Conservation (phyloP, 2,113 vertebrate genomes). For the Rutilus rutilus region DNA sequence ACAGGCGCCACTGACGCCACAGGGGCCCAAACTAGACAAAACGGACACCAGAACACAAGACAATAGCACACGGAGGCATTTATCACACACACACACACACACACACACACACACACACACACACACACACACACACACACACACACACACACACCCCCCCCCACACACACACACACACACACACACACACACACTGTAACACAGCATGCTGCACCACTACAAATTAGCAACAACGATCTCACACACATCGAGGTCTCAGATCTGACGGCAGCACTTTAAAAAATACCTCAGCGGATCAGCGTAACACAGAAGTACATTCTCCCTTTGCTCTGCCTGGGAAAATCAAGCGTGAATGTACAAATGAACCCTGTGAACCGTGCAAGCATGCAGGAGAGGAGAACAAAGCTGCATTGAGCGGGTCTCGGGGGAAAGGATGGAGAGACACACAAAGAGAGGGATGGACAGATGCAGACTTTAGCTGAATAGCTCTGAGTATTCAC, state of each 20-base stretch:
- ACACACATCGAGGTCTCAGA: no score
- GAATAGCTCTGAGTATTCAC: background rate
- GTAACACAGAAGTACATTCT: conserved; percentile 62
- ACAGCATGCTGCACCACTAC: no score
- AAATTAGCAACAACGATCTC: no score
- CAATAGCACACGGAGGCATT: background rate
- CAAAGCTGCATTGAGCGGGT: conserved; percentile 28
- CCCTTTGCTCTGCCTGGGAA: conserved; percentile 50
- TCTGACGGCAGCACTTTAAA: no score
- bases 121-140: background rate
- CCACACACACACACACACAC: background rate
- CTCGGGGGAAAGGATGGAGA: background rate
- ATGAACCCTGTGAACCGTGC: conserved; percentile 23
- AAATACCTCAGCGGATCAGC: conserved; percentile 59
- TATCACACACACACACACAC: background rate
- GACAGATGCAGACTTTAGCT: background rate
- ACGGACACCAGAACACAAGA: background rate
- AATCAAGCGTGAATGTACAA: conserved; percentile 44
- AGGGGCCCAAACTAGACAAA: background rate
- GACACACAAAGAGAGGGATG: conserved; percentile 14
- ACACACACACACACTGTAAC: conserved; percentile 6
- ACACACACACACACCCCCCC: background rate
- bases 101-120: background rate
- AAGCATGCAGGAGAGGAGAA: conserved; percentile 7
- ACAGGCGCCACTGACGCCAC: background rate